phyloP scores from a whole-genome alignment of 2,797 vertebrate genomes.

The Cyprinella venusta region DNA sequence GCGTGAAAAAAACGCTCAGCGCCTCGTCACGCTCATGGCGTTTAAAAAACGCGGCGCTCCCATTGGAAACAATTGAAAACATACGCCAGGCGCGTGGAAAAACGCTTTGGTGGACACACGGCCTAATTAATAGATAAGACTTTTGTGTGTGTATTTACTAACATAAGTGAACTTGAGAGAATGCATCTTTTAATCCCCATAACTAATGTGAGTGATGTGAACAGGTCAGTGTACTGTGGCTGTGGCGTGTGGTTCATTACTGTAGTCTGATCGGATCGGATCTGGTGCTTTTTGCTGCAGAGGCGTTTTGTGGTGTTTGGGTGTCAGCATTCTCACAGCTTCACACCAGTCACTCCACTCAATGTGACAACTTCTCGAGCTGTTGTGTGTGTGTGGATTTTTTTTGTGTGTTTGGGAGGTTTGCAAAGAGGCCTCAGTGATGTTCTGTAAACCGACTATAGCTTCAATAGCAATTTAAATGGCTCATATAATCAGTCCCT shows the following conservation, averaged over 20 bases:
- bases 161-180: not conserved
- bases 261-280: not conserved
- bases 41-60: no score
- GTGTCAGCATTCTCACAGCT: conserved; percentile 33
- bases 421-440: not conserved
- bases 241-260: not conserved
- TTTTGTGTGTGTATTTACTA: not conserved
- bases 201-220: not conserved
- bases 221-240: not conserved
- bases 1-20: no score
- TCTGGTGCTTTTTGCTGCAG: conserved; percentile 25
- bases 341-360: conserved; percentile 24
- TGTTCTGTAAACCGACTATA: not conserved
- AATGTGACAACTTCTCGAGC: conserved; percentile 38
- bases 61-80: no score
- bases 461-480: not conserved
- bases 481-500: no score
- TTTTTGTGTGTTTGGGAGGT: not conserved
- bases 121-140: not conserved
- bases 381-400: not conserved
- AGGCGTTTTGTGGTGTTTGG: conserved; percentile 31
- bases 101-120: no score
- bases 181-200: not conserved
- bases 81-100: no score
- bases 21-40: no score